Evolutionary conservation across 92 coral and sea anemone genomes (phyloP).

Genomic region (Porites evermanni): DNA sequence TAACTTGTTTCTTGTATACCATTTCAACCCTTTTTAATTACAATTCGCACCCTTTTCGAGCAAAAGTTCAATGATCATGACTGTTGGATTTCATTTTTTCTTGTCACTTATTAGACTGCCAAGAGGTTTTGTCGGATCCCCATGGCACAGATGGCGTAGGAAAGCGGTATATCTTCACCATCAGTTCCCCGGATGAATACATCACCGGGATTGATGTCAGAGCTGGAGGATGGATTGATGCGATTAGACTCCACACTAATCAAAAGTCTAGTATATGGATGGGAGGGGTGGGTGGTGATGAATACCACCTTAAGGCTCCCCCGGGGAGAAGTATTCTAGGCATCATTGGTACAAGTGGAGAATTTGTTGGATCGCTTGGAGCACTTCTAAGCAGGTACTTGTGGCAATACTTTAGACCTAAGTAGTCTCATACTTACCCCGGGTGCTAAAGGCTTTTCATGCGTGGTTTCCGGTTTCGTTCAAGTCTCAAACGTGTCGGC

Average conservation of each 20-base stretch:
- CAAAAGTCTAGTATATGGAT: constrained; percentile 91
- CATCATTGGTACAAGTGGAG: constrained; percentile 88
- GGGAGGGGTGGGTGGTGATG: constrained; percentile 96
- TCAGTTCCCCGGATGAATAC: constrained; percentile 77
- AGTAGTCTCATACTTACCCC: too few species aligned
- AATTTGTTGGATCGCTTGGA: constrained; percentile 84
- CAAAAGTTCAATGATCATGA: too few species aligned
- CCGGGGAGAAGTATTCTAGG: constrained; percentile 70
- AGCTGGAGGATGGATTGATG: constrained; percentile 98
- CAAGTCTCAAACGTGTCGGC: too few species aligned
- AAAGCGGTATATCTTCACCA: constrained; percentile 61
- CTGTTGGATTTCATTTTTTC: not conserved
- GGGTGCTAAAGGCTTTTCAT: too few species aligned
- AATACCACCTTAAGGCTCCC: constrained; percentile 75
- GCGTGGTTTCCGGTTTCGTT: too few species aligned
- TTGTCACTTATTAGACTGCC: constrained; percentile 34
- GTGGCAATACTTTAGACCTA: not conserved
- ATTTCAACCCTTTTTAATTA: too few species aligned
- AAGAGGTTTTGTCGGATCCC: constrained; percentile 68
- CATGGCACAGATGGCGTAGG: constrained; percentile 67
- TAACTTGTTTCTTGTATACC: too few species aligned
- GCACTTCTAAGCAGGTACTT: constrained; percentile 70
- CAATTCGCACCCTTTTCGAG: too few species aligned
- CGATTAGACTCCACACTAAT: constrained; percentile 92
- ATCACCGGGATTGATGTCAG: constrained; percentile 83